Evolutionary conservation across 1,140 invertebrate genomes (phyloP), one percentile per base, ranked within the genome.

Genomic region (Harpegnathos saltator): DNA sequence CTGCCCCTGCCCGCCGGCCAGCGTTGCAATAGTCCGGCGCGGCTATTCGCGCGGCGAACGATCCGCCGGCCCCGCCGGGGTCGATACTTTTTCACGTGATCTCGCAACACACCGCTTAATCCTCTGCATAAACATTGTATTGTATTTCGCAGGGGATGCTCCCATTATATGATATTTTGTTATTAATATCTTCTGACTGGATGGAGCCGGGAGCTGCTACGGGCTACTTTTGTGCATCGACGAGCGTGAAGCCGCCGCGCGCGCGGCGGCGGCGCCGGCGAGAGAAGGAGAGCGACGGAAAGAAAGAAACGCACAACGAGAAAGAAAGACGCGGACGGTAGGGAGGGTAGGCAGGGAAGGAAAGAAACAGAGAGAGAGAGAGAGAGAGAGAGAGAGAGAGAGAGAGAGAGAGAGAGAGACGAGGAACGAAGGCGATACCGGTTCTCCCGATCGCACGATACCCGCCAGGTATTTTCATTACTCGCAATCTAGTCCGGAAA

Each of bases 131-230:
- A 94, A 94, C 92, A 94, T 92, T 92, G 92, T 92, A 94, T 94
- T 94, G 92, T 94, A 89, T 92, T 93, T 93, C 93, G 90, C 89
- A 90, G 81, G 90, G 92, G 92, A 92, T 93, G 92, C 91, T 90
- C 90, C 93, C 86, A 94, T 93, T 93, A 93, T 94, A 93, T 94
- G 92, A 94, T 94, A 94, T 94, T 94, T 94, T 93, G 93, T 94
- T 94, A 94, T 94, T 94, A 94, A 94, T 94, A 94, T 94, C 92
- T 94, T 94, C 91, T 90, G 93, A 94, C 92, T 94, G 93, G 90
- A 85, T 94, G 92, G 84, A 84, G 85, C 82, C 83, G 77, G 90
- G 80, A 91, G 93, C 93, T 91, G 93, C 91, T 52, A 92, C 86
- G 75, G 89, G 89, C 89, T 87, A 92, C 92, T 92, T 93, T 93